A percentile compares a stretch with the other conserved stretches of the same genome.
Conservation (phyloP, 1,140 invertebrate genomes). For the Euglossa dilemma region DNA sequence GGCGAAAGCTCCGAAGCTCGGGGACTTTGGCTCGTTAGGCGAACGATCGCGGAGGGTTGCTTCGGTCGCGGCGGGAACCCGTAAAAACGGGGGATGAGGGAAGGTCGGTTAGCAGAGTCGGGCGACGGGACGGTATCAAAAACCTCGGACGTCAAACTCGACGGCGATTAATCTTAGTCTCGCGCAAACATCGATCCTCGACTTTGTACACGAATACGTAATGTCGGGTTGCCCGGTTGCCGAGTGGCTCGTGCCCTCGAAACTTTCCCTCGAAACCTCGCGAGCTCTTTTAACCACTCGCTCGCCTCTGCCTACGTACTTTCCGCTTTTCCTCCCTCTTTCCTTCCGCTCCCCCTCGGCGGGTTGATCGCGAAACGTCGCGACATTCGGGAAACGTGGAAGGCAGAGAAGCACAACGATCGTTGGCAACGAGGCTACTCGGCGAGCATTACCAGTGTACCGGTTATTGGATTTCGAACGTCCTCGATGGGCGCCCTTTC, state of each 20-base stretch:
- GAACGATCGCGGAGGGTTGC: neutral
- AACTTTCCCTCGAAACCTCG: conserved; percentile 17
- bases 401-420: neutral
- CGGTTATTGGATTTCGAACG: conserved; percentile 17
- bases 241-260: conserved; percentile 5
- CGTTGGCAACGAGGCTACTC: neutral
- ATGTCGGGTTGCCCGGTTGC: conserved; percentile 41
- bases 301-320: neutral
- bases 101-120: neutral
- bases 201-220: conserved; percentile 66
- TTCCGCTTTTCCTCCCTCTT: neutral
- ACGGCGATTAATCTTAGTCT: conserved; percentile 67
- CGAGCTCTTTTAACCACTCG: conserved; percentile 25
- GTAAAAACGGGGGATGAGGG: neutral
- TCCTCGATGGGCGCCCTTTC: neutral
- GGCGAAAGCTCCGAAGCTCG: no score
- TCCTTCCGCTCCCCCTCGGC: no score
- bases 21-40: neutral
- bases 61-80: neutral
- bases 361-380: no score
- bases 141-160: conserved; percentile 60
- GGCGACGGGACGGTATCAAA: conserved; percentile 43
- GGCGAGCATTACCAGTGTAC: conserved; percentile 14
- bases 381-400: neutral
- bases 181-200: conserved; percentile 63